Percentiles rank a stretch among this genome's conserved stretches.
phyloP scores from a whole-genome alignment of 2,113 vertebrate species.

The Tympanuchus pallidicinctus region DNA sequence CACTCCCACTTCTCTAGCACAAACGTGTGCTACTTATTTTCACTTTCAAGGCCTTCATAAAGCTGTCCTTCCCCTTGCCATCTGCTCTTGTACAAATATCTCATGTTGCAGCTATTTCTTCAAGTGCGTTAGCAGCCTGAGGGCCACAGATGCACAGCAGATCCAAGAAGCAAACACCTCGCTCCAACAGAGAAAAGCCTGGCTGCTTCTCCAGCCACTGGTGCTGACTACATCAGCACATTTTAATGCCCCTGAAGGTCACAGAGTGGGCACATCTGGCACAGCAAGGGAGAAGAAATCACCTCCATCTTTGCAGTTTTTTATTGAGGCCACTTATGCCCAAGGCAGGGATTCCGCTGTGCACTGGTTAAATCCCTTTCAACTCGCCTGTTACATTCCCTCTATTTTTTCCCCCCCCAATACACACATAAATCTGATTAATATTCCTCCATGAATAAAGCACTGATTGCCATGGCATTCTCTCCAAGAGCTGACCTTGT shows the following conservation, averaged over 20 bases:
- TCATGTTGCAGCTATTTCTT: neutral
- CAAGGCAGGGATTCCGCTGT: neutral
- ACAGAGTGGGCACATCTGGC: fast-evolving
- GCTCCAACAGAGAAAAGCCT: neutral
- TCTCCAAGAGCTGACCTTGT: neutral
- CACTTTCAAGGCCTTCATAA: neutral
- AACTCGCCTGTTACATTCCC: neutral
- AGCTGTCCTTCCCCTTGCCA: neutral
- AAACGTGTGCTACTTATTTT: neutral
- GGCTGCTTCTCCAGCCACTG: neutral
- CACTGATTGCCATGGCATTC: neutral
- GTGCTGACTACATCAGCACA: neutral
- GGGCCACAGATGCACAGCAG: fast-evolving
- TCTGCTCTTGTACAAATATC: neutral
- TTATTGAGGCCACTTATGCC: neutral
- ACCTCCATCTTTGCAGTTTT: neutral
- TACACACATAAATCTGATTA: neutral
- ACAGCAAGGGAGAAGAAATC: neutral
- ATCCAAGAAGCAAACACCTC: neutral
- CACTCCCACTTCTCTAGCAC: neutral
- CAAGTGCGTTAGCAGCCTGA: fast-evolving
- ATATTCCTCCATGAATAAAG: neutral
- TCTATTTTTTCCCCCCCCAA: neutral
- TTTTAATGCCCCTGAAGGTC: neutral
- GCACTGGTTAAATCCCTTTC: neutral